Evolutionary conservation across 2,113 vertebrate species (phyloP).

Genomic region (Trachemys scripta): DNA sequence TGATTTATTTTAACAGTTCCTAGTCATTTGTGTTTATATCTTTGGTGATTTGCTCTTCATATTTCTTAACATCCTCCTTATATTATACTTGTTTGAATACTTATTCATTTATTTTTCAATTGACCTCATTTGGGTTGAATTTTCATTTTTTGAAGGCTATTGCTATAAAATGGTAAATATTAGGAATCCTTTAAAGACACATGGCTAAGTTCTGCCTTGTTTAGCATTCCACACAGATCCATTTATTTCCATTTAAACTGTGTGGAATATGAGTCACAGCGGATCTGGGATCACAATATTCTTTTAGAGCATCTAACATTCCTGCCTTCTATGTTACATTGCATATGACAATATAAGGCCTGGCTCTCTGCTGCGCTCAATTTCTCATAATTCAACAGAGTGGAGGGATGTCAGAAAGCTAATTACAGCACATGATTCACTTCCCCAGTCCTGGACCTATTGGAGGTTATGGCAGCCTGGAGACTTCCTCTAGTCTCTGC

Average conservation of each 20-base stretch:
- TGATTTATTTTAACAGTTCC: background rate
- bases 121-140: background rate
- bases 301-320: background rate
- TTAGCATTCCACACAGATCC: background rate
- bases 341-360: background rate
- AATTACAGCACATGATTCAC: background rate
- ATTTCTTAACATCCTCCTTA: background rate
- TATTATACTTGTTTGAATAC: background rate
- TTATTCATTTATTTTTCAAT: background rate
- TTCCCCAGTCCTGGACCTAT: background rate
- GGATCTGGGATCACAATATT: background rate
- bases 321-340: background rate
- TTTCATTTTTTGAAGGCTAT: background rate
- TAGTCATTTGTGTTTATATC: background rate
- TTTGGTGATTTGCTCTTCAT: background rate
- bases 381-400: background rate
- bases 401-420: fast-evolving
- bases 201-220: background rate
- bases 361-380: background rate
- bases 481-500: background rate
- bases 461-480: background rate
- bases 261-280: background rate
- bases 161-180: background rate
- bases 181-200: background rate
- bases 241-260: background rate